A percentile compares a stretch with the other conserved stretches of the same genome.
Conservation (phyloP, 2,888 invertebrate species). For the Leptinotarsa rubiginosa region DNA sequence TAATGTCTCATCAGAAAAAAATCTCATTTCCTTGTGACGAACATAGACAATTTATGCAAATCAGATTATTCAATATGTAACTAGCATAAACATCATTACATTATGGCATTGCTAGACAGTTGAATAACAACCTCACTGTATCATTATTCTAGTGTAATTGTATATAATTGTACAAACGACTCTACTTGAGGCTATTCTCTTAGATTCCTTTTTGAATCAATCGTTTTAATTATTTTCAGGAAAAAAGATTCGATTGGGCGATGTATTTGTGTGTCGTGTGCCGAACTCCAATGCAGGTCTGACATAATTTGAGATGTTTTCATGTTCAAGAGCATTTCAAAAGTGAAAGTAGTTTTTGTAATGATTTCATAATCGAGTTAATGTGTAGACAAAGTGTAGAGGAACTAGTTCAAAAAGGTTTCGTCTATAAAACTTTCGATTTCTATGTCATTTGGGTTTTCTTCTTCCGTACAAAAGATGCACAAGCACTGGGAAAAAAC, state of each 20-base stretch:
- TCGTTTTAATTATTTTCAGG: not conserved
- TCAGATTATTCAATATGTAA: constrained; percentile 18
- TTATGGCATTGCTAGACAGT: constrained; percentile 30
- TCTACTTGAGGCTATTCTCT: constrained; percentile 27
- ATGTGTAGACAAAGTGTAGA: not conserved
- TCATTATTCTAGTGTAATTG: constrained; percentile 32
- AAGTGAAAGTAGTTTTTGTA: not conserved
- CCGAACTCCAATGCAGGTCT: not conserved
- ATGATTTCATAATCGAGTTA: not conserved
- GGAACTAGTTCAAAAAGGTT: not conserved
- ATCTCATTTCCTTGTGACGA: not conserved
- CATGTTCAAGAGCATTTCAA: constrained; percentile 1
- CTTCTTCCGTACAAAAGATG: no score
- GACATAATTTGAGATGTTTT: not conserved
- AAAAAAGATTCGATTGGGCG: not conserved
- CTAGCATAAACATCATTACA: constrained; percentile 12
- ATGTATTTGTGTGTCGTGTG: not conserved
- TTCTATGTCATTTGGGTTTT: no score
- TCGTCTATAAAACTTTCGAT: not conserved
- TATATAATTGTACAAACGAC: constrained; percentile 27
- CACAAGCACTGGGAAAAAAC: no score
- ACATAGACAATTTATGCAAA: constrained; percentile 9
- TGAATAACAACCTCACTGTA: constrained; percentile 23
- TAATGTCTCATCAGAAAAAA: not conserved
- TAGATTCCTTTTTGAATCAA: not conserved